A percentile compares a stretch with the other conserved stretches of the same genome.
These are phyloP conservation scores for Theodoxus fluviatilis DNA, from an alignment of 2,888 invertebrate genomes.

Conservation along the genomic window DNA sequence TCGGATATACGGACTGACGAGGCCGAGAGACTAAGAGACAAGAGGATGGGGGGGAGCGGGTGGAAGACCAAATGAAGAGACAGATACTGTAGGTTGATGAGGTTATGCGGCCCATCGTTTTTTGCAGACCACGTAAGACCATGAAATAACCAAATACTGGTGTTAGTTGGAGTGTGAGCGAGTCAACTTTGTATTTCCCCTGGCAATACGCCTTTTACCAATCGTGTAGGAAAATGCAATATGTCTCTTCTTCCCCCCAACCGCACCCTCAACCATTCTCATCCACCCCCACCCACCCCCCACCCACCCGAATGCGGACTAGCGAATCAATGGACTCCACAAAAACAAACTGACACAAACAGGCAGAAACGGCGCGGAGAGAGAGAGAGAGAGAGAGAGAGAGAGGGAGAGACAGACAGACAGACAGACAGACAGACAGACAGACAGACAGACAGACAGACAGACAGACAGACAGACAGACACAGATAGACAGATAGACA, in stretches of 20 bases:
- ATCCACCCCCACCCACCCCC: not conserved
- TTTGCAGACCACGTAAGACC: no score
- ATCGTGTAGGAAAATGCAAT: no score
- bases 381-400: not conserved
- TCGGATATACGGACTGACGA: no score
- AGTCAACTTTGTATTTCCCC: no score
- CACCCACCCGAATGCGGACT: not conserved
- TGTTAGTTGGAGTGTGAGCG: no score
- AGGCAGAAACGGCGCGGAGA: not conserved
- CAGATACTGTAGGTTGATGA: no score
- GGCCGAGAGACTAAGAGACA: no score
- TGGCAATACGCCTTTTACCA: no score
- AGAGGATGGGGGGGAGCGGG: no score
- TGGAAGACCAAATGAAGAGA: no score
- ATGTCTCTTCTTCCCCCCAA: not conserved
- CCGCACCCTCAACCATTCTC: slow-evolving; percentile 4
- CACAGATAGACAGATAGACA: not conserved
- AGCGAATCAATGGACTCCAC: not conserved
- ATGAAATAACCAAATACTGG: no score
- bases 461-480: not conserved
- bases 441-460: not conserved
- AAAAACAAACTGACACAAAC: slow-evolving; percentile 2
- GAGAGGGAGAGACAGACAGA: not conserved
- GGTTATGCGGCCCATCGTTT: no score
- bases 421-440: slow-evolving; percentile 7